Base-by-base conservation (phyloP, 2,888 invertebrate species). In the Yponomeuta evonymella region DNA sequence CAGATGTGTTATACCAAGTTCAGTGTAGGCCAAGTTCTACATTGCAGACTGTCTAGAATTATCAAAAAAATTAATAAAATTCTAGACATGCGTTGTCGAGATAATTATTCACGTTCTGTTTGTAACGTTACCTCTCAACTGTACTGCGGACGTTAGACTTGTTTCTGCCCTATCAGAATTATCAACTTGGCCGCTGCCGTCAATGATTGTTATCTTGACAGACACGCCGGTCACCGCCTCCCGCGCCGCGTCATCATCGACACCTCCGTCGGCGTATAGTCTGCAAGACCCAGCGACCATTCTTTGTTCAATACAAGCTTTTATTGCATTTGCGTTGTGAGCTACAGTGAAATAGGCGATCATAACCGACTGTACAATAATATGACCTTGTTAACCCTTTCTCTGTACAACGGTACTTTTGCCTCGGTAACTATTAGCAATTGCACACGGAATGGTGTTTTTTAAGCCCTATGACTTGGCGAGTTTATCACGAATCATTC, bases 151-250 rank as follows among this genome's bases (percentile, higher is more conserved):
- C 84, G 85, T 84, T 83, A 79, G 82, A 81, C 85, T 87, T 85
- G 87, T 87, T 89, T 83, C 84, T 83, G 80, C 81, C 83, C 86
- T 87, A 89, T 88, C 87, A 81, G 82, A 78, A 79, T 67, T 67
- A 43, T 67, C 15, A 58, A 58, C 51, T 58, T 33, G 75, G 75
- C 77, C 78, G 76, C 75, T 81, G 77, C 67, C 67, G 48, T 23
- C 67, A 90, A 90, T 90, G 51, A 58, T 58, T 79, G 73, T 83
- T 85, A 89, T 90, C 89, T 85, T 81, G 88, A 89, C 86, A 83
- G 84, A 80, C 83, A 79, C 83, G 83, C 80, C 83, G 83, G 84
- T 86, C 88, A 86, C 84, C 85, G 83, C 80, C 84, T 85, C 84
- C 81, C 74, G 77, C 51, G 75, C 72, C 78, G 80, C 84, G 82